Percentiles rank a stretch among this genome's conserved stretches.
phyloP scores from a whole-genome alignment of 2,113 vertebrate genomes.

The Myrmophylax atrothorax region DNA sequence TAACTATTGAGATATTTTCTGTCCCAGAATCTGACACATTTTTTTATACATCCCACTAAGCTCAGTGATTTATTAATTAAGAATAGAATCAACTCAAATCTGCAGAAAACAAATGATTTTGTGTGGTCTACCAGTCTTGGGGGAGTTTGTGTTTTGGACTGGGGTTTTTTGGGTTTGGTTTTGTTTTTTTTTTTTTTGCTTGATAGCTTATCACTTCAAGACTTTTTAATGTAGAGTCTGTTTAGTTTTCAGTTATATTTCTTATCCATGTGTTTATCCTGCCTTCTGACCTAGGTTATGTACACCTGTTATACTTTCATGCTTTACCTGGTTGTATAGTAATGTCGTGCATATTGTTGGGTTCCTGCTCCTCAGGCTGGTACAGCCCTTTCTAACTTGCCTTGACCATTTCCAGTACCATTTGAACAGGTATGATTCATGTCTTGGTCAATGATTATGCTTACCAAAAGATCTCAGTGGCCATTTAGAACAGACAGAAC shows the following conservation, averaged over 20 bases:
- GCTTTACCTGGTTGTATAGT: not conserved
- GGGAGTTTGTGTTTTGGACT: not conserved
- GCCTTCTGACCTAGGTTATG: not conserved
- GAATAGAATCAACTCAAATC: not conserved
- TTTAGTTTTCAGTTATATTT: not conserved
- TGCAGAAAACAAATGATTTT: not conserved
- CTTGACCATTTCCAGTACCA: not conserved
- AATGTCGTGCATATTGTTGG: rapidly evolving
- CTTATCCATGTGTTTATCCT: not conserved
- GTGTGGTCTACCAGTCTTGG: not conserved
- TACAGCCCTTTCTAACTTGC: not conserved
- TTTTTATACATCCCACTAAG: not conserved
- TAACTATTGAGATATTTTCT: not conserved
- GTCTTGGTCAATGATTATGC: too few species aligned
- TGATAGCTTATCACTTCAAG: not conserved
- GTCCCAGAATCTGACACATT: not conserved
- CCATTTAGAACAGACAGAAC: not conserved
- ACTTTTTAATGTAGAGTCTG: not conserved
- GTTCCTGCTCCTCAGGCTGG: not conserved
- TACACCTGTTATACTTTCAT: not conserved
- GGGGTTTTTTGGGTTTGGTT: not conserved
- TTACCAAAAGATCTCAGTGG: not conserved
- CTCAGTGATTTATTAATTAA: not conserved
- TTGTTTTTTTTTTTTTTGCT: not conserved
- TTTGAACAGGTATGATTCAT: not conserved